Evolutionary conservation across 2,888 invertebrate genomes (phyloP), one percentile per base, ranked within the genome.

Genomic region (Drosophila melanosoma): DNA sequence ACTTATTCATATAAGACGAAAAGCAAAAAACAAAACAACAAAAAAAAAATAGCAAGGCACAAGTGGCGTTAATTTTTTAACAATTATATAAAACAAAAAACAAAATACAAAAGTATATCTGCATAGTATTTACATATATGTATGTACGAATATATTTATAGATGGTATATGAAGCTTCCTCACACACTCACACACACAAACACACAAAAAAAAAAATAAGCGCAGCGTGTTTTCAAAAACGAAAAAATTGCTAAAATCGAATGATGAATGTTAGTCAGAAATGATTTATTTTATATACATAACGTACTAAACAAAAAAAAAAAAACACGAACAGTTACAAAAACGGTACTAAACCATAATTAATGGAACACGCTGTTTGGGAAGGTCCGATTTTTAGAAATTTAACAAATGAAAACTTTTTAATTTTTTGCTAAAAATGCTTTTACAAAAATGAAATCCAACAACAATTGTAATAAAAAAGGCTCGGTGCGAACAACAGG

Each of bases 341-440:
- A 5, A 11, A 6, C 42, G 57, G 48, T 59, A 38, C 59, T 63
- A 51, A 75, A 65, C 57, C 67, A 75, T 64, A 74, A 76, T 69
- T 73, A 68, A 59, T 59, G 59, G 56, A 77, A 77, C 63, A 86
- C 77, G 81, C 81, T 79, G 83, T 73, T 73, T 70, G 59, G 35
- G 54, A 62, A 48, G 61, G 56, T 65, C 74, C 63, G 77, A 80
- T 88, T 86, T 86, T 85, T 82, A 79, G 73, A 81, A 73, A 56
- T 49, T 45, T 59, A 74, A 74, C 52, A 65, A 70, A 75, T 53
- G 79, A 68, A 23, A 84, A 71, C 76, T 78, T 82, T 89, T 91
- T 89, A 84, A 90, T 86, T 86, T 83, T 90, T 90, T 90, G 90
- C 90, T 90, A 90, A 90, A 84, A 90, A 83, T 90, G 91, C 91